phyloP scores from a whole-genome alignment of 2,888 invertebrate genomes.

The Mythimna ferrago region DNA sequence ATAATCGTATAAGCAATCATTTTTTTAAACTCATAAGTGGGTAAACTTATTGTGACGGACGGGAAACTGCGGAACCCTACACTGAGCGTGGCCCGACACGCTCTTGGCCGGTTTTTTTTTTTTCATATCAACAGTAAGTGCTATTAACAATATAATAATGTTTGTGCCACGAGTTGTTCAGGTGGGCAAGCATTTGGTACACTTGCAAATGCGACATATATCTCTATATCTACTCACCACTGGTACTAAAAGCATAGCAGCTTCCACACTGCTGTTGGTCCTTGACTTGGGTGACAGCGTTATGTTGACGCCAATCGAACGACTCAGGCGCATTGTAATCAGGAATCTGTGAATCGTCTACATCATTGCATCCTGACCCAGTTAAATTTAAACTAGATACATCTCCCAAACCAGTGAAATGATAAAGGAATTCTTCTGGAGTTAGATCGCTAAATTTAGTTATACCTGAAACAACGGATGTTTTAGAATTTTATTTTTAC shows the following conservation, averaged over 20 bases:
- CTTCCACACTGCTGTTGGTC: conserved; percentile 94
- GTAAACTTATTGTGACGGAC: no score
- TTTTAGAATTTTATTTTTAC: neutral
- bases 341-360: conserved; percentile 29
- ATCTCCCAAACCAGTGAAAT: conserved; percentile 15
- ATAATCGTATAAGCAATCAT: no score
- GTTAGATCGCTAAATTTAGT: conserved; percentile 52
- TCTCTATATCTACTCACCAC: conserved; percentile 32
- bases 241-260: conserved; percentile 92
- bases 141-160: no score
- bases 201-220: neutral
- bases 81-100: no score
- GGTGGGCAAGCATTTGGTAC: no score
- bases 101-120: no score
- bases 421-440: conserved; percentile 30
- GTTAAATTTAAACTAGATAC: conserved; percentile 14
- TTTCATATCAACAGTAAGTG: no score
- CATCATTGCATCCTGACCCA: neutral
- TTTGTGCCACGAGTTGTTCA: no score
- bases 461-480: conserved; percentile 44
- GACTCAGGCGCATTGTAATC: conserved; percentile 53
- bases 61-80: no score
- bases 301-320: conserved; percentile 93
- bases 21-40: no score
- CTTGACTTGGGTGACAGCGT: conserved; percentile 95